Conservation (phyloP, 2,797 vertebrate genomes). For the Galagoides demidoff region DNA sequence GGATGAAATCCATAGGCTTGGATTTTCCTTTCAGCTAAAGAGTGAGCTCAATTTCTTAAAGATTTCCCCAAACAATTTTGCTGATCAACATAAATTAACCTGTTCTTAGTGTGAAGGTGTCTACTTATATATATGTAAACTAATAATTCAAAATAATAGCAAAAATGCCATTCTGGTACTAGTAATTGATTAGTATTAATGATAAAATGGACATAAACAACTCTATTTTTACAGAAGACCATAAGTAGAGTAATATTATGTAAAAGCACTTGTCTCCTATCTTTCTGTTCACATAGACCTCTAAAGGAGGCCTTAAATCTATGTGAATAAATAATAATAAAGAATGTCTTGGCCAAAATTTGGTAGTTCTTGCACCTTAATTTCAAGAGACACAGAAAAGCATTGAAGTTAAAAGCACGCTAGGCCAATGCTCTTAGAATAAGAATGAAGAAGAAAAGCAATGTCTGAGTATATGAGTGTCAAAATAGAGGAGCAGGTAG, state of each 20-base stretch:
- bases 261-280: background rate
- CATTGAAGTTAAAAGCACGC: background rate
- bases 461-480: background rate
- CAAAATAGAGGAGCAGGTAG: background rate
- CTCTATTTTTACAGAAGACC: background rate
- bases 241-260: background rate
- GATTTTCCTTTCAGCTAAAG: slow-evolving; percentile 37
- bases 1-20: background rate
- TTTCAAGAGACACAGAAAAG: slow-evolving; percentile 21
- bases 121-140: background rate
- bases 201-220: background rate
- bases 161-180: background rate
- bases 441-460: background rate
- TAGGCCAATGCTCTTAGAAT: background rate
- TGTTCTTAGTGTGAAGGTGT: background rate
- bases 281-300: background rate
- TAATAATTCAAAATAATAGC: background rate
- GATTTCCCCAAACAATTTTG: background rate
- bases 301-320: background rate
- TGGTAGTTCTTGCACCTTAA: background rate
- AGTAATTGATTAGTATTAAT: background rate
- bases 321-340: background rate
- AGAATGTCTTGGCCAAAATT: background rate
- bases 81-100: background rate
- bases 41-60: background rate